Base-by-base conservation (phyloP, 2,113 vertebrate genomes). In the Ochotona curzoniae region DNA sequence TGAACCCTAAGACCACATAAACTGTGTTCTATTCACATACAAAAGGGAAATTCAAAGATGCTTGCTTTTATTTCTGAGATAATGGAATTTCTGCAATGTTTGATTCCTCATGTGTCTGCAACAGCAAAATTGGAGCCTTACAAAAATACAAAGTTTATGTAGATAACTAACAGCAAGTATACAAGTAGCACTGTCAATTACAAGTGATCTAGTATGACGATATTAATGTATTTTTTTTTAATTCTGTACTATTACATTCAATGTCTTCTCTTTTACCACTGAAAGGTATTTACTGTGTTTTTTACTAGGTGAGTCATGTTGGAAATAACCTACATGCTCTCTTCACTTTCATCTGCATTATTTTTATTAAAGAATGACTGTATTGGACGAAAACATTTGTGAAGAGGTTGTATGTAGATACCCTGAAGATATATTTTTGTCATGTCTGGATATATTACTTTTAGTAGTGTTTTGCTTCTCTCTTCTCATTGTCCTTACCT, bases 111-210 rank as follows among this genome's bases (percentile, higher is more conserved):
- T 6, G n/a, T 28, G 54, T 14, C 18, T 64, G 14, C 83, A 87
- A 71, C 32, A 70, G 21, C 44, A 89, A 67, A 64, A 64, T 26
- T 23, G 44, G 63, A 83, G 12, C 23, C 89, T 91, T 30, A 32
- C 20, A 69, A 64, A 82, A 88, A 61, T 71, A 64, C 17, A 75
- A 61, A 49, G 8, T 54, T 85, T 76, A 18, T 1, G 2, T 87
- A 57, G 47, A 32, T 54, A 35, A 93, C 80, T 15, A 11, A 70
- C 17, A 92, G 7, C 12, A 60, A 44, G 5, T 66, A 0, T 75
- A 84, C 84, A 94, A 61, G 20, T 67, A 78, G 25, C 57, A 83
- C 38, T 76, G 5, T 81, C 70, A 69, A 86, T 81, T 83, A 32
- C 69, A 88, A 86, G 14, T 66, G 75, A 88, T 1, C n/a, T 79